These are phyloP conservation scores for Danio choprae DNA, from an alignment of 2,797 vertebrate genomes.

Conservation along the genomic window DNA sequence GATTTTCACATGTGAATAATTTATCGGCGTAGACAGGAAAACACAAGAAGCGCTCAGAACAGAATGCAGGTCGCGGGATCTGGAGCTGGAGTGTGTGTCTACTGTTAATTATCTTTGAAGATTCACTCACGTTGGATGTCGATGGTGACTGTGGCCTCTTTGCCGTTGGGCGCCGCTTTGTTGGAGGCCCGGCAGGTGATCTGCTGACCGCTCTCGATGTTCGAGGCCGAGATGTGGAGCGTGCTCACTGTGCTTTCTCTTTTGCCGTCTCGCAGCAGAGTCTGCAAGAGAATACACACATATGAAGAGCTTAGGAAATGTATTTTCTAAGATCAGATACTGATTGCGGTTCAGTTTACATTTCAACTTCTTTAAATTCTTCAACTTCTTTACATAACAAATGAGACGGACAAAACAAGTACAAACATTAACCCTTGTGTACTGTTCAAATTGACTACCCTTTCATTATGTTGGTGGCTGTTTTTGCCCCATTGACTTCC, in stretches of 20 bases:
- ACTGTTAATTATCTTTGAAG: slow-evolving; percentile 13
- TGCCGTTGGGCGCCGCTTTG: slow-evolving; percentile 87
- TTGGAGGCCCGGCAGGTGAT: slow-evolving; percentile 89
- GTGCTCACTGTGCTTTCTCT: slow-evolving; percentile 90
- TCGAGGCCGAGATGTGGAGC: slow-evolving; percentile 83
- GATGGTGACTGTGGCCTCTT: slow-evolving; percentile 87
- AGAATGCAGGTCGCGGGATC: slow-evolving; percentile 15
- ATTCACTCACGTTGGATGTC: slow-evolving; percentile 90
- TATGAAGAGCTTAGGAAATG: neutral
- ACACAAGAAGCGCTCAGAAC: neutral
- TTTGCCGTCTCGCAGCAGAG: slow-evolving; percentile 83
- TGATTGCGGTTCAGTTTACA: no score
- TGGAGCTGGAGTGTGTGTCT: slow-evolving; percentile 1
- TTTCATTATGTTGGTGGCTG: no score
- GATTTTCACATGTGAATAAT: slow-evolving; percentile 55
- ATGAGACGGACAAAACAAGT: no score
- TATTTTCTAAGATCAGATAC: no score
- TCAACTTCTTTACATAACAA: no score
- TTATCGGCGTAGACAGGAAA: slow-evolving; percentile 36
- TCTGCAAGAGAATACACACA: slow-evolving; percentile 70
- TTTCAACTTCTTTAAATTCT: no score
- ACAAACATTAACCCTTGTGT: no score
- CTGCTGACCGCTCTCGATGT: slow-evolving; percentile 87
- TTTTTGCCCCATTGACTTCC: no score
- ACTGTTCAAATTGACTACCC: no score